Percentiles rank a stretch among this genome's conserved stretches.
These are phyloP conservation scores for Marronus borbonicus DNA, from an alignment of 2,888 invertebrate species.

Conservation along the genomic window DNA sequence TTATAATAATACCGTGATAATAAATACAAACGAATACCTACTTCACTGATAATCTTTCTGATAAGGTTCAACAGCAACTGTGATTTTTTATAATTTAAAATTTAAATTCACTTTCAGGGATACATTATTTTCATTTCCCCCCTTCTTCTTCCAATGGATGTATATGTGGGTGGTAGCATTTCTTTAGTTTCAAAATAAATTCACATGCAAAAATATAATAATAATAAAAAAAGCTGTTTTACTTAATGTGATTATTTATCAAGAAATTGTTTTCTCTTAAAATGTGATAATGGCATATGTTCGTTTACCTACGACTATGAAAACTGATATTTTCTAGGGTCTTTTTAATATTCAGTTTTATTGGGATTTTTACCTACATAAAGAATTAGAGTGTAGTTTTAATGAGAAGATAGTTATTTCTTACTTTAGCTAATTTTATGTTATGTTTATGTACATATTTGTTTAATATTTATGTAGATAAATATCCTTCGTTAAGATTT, in stretches of 20 bases:
- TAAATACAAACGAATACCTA: slow-evolving; percentile 16
- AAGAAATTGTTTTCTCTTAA: slow-evolving; percentile 31
- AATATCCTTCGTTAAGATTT: slow-evolving; percentile 38
- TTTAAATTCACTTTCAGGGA: slow-evolving; percentile 41
- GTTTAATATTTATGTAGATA: slow-evolving; percentile 43
- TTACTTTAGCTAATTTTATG: slow-evolving; percentile 43
- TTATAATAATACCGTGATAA: slow-evolving; percentile 7
- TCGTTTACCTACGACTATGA: slow-evolving; percentile 22
- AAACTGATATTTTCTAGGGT: slow-evolving; percentile 24
- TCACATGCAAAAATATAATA: slow-evolving; percentile 3
- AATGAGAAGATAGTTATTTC: slow-evolving; percentile 29
- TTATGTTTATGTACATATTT: slow-evolving; percentile 42
- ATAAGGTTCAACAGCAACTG: slow-evolving; percentile 38
- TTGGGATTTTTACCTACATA: slow-evolving; percentile 44
- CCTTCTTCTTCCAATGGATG: neutral
- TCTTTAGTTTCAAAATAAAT: slow-evolving; percentile 33
- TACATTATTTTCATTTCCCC: slow-evolving; percentile 23
- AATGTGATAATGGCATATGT: slow-evolving; percentile 37
- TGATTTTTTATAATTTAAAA: slow-evolving; percentile 42
- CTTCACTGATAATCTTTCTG: slow-evolving; percentile 25
- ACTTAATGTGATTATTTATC: slow-evolving; percentile 44
- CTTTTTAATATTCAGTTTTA: slow-evolving; percentile 39
- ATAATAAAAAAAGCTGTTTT: neutral
- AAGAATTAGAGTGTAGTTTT: slow-evolving; percentile 32
- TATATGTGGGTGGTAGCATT: slow-evolving; percentile 20